Percentiles rank a stretch among this genome's conserved stretches.
Conservation (phyloP, 2,888 invertebrate genomes). For the Rotaria magnacalcarata region DNA sequence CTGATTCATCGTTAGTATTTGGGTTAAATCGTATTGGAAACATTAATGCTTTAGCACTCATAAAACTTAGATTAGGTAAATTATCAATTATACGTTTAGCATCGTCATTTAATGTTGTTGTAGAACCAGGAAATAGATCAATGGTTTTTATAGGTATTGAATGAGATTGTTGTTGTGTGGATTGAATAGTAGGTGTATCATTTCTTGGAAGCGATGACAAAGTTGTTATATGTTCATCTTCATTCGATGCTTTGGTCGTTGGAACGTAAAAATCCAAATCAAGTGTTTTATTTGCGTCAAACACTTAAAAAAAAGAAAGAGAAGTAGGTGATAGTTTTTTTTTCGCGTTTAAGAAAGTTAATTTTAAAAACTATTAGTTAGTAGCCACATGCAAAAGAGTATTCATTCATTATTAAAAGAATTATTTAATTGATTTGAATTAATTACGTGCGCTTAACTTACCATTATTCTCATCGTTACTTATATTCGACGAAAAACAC, state of each 20-base stretch:
- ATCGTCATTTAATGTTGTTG: constrained; percentile 52
- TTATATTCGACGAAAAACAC: neutral
- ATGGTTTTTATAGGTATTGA: neutral
- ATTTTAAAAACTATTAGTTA: neutral
- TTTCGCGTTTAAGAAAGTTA: neutral
- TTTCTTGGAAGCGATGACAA: neutral
- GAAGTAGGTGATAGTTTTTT: too few relatives aligned
- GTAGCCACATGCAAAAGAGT: neutral
- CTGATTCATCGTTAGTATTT: constrained; percentile 44
- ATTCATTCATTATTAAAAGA: neutral
- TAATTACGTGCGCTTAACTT: neutral
- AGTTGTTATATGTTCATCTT: neutral
- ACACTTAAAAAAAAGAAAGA: neutral
- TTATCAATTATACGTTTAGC: constrained; percentile 54
- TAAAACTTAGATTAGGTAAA: constrained; percentile 58
- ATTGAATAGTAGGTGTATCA: neutral
- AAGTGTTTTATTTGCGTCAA: constrained; percentile 27
- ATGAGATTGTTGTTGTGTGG: neutral
- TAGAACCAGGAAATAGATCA: neutral
- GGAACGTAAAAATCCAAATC: constrained; percentile 8
- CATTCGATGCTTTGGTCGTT: neutral
- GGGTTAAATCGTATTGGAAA: constrained; percentile 51
- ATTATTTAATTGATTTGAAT: neutral
- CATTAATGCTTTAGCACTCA: constrained; percentile 59
- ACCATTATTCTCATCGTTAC: constrained; percentile 3